Percentiles rank a stretch among this genome's conserved stretches.
phyloP scores from a whole-genome alignment of 2,797 vertebrate genomes.

The Falco peregrinus region DNA sequence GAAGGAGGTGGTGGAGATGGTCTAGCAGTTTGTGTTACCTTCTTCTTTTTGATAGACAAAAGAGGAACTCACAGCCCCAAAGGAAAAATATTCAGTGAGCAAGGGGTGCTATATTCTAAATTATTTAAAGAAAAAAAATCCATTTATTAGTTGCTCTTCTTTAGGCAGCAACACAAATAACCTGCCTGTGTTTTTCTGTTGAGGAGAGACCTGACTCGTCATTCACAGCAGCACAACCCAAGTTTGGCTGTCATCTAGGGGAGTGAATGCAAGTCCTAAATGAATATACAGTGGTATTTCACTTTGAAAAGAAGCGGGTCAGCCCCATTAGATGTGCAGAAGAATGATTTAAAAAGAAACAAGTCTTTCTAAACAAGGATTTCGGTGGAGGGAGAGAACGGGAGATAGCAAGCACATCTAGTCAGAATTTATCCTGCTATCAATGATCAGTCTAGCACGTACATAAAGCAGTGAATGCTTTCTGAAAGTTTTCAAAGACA shows the following conservation, averaged over 20 bases:
- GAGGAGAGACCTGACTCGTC: not conserved
- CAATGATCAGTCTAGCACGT: not conserved
- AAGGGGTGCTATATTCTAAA: not conserved
- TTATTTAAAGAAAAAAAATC: not conserved
- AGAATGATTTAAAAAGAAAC: constrained; percentile 34
- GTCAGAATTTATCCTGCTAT: constrained; percentile 28
- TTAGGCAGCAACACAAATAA: not conserved
- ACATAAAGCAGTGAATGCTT: not conserved
- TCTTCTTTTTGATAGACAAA: constrained; percentile 51
- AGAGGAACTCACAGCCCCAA: constrained; percentile 32
- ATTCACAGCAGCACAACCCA: not conserved
- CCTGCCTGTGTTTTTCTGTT: not conserved
- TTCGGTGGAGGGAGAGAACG: rapidly evolving
- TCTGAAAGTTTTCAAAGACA: not conserved
- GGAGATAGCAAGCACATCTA: not conserved
- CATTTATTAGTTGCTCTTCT: not conserved
- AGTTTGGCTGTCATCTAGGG: not conserved
- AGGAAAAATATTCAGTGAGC: constrained; percentile 6
- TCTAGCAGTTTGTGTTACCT: constrained; percentile 40
- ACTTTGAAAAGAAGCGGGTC: not conserved
- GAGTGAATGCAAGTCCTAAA: not conserved
- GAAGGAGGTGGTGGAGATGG: constrained; percentile 45
- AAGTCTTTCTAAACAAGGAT: constrained; percentile 11
- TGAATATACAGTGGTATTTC: constrained; percentile 8
- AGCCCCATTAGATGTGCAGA: not conserved